Percentiles rank a stretch among this genome's conserved stretches.
Conservation (phyloP, 2,888 invertebrate genomes). For the Lithophane ornitopus region DNA sequence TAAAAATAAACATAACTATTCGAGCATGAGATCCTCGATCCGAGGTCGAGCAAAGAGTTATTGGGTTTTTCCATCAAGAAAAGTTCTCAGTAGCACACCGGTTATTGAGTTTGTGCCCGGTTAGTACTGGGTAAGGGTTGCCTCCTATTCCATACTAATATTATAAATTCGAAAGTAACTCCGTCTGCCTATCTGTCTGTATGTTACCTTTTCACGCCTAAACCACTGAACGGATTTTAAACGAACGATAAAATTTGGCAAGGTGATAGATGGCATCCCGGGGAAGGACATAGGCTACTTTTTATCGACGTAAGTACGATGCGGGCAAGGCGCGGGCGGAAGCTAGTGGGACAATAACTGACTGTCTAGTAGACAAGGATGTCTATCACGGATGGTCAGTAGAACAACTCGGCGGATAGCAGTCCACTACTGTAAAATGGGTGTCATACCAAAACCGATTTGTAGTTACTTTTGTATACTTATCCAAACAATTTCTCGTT, state of each 20-base stretch:
- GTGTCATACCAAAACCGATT: neutral
- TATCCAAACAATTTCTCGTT: constrained; percentile 61
- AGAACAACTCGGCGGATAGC: neutral
- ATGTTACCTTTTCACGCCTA: too few species aligned
- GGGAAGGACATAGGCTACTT: too few species aligned
- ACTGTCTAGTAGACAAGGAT: neutral
- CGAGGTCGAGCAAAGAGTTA: neutral
- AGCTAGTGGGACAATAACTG: neutral
- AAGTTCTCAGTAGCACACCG: neutral
- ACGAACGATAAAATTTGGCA: too few species aligned
- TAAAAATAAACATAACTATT: constrained; percentile 8
- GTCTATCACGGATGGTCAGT: neutral
- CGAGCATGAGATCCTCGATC: neutral
- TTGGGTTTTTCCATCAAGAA: neutral
- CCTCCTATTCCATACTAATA: neutral
- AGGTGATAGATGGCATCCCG: too few species aligned
- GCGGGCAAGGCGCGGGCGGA: too few species aligned
- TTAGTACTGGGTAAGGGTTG: neutral
- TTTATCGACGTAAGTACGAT: too few species aligned
- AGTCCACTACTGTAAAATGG: neutral
- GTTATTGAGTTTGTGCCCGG: neutral
- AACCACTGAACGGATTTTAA: too few species aligned
- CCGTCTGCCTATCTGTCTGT: too few species aligned
- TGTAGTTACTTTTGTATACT: neutral
- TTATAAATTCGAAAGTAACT: too few species aligned